A percentile compares a stretch with the other conserved stretches of the same genome.
These are phyloP conservation scores for Sphaerophoria taeniata DNA, from an alignment of 2,888 invertebrate genomes.

Conservation along the genomic window DNA sequence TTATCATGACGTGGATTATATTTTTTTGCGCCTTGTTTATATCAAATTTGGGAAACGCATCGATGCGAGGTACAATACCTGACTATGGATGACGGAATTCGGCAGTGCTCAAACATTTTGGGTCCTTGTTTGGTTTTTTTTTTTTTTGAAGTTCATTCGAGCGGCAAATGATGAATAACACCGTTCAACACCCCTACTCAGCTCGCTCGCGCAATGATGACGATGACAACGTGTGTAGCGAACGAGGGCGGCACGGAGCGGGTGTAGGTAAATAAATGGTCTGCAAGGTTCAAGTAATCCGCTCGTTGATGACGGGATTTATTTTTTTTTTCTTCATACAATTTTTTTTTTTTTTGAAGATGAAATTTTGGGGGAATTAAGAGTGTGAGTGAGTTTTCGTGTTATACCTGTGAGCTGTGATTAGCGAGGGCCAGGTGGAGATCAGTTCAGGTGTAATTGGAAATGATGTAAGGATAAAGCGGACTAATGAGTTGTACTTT, in stretches of 20 bases:
- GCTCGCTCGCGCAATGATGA: neutral
- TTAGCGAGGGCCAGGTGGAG: constrained; percentile 55
- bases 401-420: constrained; percentile 24
- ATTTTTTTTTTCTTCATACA: constrained; percentile 17
- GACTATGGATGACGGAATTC: constrained; percentile 31
- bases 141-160: constrained; percentile 35
- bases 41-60: constrained; percentile 50
- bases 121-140: constrained; percentile 44
- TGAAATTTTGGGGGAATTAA: constrained; percentile 21
- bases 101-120: constrained; percentile 33
- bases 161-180: constrained; percentile 60
- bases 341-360: constrained; percentile 17
- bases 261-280: constrained; percentile 2
- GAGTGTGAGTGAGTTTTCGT: constrained; percentile 2
- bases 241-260: neutral
- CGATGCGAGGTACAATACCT: constrained; percentile 58
- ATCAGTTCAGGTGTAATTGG: constrained; percentile 56
- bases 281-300: constrained; percentile 55
- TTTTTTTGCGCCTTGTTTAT: constrained; percentile 43
- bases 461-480: constrained; percentile 3
- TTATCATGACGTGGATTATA: constrained; percentile 24
- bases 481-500: neutral
- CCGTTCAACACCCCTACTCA: constrained; percentile 49
- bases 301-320: constrained; percentile 49
- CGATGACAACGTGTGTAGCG: neutral